Percentiles rank a stretch among this genome's conserved stretches.
These are phyloP conservation scores for Taenioides sp. DNA, from an alignment of 2,797 vertebrate genomes.

Conservation along the genomic window DNA sequence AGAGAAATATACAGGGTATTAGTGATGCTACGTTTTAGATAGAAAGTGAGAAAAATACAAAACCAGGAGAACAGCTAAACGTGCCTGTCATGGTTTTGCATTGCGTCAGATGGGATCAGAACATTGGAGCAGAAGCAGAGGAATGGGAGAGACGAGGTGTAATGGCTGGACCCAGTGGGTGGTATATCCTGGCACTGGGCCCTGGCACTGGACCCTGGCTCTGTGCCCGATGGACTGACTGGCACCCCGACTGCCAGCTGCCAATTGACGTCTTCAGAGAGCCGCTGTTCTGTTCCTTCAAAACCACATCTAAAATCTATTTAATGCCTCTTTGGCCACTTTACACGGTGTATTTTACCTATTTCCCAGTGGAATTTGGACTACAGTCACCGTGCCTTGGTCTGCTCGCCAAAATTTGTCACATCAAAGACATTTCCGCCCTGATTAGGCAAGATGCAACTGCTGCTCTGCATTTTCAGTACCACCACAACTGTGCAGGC, in stretches of 20 bases:
- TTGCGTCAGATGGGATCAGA: slow-evolving; percentile 29
- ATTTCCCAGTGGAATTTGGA: slow-evolving; percentile 15
- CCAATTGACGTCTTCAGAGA: slow-evolving; percentile 17
- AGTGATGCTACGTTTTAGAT: background rate
- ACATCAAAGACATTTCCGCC: slow-evolving; percentile 47
- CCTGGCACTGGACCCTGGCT: slow-evolving; percentile 17
- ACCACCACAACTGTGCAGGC: background rate
- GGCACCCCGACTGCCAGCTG: slow-evolving; percentile 19
- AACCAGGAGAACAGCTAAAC: background rate
- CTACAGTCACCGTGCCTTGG: slow-evolving; percentile 21
- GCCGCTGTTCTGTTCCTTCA: background rate
- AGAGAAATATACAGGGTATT: background rate
- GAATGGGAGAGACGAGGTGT: slow-evolving; percentile 19
- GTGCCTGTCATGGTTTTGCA: slow-evolving; percentile 27
- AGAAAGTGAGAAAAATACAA: too few species aligned
- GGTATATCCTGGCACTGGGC: slow-evolving; percentile 26
- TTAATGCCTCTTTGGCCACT: slow-evolving; percentile 28
- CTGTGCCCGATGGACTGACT: slow-evolving; percentile 25
- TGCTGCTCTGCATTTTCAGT: slow-evolving; percentile 25
- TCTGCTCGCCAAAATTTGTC: slow-evolving; percentile 34
- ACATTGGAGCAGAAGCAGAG: slow-evolving; percentile 20
- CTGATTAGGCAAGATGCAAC: slow-evolving; percentile 51
- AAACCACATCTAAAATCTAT: slow-evolving; percentile 15
- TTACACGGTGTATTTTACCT: slow-evolving; percentile 23
- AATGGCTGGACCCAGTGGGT: slow-evolving; percentile 1